These are phyloP conservation scores for Ceratina australensis DNA, from an alignment of 1,140 invertebrate species.

Conservation along the genomic window DNA sequence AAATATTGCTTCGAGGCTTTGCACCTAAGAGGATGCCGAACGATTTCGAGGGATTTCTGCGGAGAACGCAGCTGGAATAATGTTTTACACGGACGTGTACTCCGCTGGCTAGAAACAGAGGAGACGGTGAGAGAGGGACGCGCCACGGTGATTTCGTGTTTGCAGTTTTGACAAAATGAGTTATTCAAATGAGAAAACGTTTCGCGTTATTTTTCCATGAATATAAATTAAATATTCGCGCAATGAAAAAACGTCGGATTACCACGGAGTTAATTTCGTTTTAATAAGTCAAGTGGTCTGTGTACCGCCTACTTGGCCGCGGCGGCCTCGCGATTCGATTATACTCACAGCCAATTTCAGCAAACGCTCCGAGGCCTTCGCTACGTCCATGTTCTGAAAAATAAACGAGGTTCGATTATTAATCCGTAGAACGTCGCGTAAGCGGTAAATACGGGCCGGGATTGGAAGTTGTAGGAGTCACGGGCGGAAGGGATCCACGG, in stretches of 20 bases:
- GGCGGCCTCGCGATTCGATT: not conserved
- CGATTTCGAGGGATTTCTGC: not conserved
- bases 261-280: not conserved
- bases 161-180: not conserved
- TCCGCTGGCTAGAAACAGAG: too few relatives aligned
- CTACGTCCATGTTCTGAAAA: slow-evolving; percentile 92
- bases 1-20: slow-evolving; percentile 57
- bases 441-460: slow-evolving; percentile 47
- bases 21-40: slow-evolving; percentile 19
- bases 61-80: slow-evolving; percentile 10
- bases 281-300: not conserved
- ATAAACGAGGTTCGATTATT: slow-evolving; percentile 71
- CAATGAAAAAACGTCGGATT: not conserved
- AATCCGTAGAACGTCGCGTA: slow-evolving; percentile 42
- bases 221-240: not conserved
- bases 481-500: not conserved
- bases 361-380: slow-evolving; percentile 89
- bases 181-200: not conserved
- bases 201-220: not conserved
- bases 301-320: not conserved
- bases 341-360: slow-evolving; percentile 90
- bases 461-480: slow-evolving; percentile 52
- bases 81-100: not conserved
- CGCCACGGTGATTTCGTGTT: too few relatives aligned
- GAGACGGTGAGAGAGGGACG: too few relatives aligned